phyloP scores from a whole-genome alignment of 2,113 vertebrate genomes.

The Anhinga anhinga region DNA sequence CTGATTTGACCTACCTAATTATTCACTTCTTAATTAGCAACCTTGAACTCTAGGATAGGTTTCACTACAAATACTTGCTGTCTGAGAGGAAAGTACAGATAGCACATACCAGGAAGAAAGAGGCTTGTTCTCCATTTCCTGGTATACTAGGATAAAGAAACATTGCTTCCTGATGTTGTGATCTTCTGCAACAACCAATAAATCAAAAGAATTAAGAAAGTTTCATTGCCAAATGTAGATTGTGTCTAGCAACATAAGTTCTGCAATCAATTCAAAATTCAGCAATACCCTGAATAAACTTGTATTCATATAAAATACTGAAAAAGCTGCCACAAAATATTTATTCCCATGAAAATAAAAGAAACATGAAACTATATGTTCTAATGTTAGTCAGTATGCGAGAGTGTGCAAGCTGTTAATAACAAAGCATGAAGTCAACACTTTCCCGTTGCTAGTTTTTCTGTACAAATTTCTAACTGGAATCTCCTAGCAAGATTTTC shows the following conservation, averaged over 20 bases:
- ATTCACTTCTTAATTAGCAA: background rate
- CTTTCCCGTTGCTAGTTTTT: background rate
- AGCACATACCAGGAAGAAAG: fast-evolving
- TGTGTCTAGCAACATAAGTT: background rate
- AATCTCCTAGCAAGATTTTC: background rate
- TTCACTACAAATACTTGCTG: background rate
- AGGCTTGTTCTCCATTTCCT: background rate
- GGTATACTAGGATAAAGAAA: background rate
- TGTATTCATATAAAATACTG: background rate
- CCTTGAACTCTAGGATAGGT: background rate
- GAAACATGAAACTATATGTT: background rate
- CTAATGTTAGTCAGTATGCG: background rate
- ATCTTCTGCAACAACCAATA: background rate
- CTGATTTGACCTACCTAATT: background rate
- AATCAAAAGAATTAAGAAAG: background rate
- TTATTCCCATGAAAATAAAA: background rate
- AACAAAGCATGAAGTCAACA: background rate
- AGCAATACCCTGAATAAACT: background rate
- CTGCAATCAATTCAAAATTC: background rate
- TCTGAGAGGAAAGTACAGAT: background rate
- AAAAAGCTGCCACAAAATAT: background rate
- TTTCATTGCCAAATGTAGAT: background rate
- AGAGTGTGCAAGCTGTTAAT: background rate
- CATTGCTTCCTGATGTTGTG: background rate
- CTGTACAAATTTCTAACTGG: background rate